Base-by-base conservation (phyloP, 2,797 vertebrate genomes). In the Microchirus variegatus region DNA sequence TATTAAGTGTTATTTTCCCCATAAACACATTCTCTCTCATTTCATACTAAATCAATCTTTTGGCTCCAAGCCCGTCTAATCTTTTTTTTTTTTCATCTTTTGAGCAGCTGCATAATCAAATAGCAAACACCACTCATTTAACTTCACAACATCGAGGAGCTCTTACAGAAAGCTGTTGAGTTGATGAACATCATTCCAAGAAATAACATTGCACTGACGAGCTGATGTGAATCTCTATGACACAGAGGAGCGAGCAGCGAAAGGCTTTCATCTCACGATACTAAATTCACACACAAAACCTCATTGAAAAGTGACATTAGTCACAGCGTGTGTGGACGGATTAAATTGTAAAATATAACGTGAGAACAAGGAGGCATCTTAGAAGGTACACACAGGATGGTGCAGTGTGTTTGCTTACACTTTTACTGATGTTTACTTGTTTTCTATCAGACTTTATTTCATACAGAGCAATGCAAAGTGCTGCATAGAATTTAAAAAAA, bases 1-100 rank as follows among this genome's bases (percentile, higher is more conserved):
- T 70, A 15, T 26, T 62, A n/a, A n/a, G n/a, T 70, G 10, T 5
- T 22, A 22, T 22, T 46, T 87, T 90, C 90, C 87, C 89, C 82
- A 80, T 52, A 59, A 15, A 41, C 57, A 49, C 53, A 17, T 12
- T 67, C 10, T 36, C 37, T 82, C 68, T 81, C 35, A 10, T 78
- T 81, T 84, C 43, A 50, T 31, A n/a, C 50, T 68, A 74, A 85
- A 59, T 37, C 2, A 6, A 4, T 7, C 7, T 45, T 38, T 53
- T 13, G 31, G 10, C 16, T 71, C 5, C 10, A 62, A 40, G n/a
- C 50, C 18, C 15, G 5, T 10, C 17, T 43, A 38, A 47, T 4
- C 52, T 4, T 31, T 31, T 8, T 31, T 31, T n/a, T n/a, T n/a
- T n/a, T n/a, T n/a, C n/a, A n/a, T n/a, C 31, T 31, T 6, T 8